These are phyloP conservation scores for Gisinianus flammeolus DNA, from an alignment of 2,888 invertebrate species.

Conservation along the genomic window DNA sequence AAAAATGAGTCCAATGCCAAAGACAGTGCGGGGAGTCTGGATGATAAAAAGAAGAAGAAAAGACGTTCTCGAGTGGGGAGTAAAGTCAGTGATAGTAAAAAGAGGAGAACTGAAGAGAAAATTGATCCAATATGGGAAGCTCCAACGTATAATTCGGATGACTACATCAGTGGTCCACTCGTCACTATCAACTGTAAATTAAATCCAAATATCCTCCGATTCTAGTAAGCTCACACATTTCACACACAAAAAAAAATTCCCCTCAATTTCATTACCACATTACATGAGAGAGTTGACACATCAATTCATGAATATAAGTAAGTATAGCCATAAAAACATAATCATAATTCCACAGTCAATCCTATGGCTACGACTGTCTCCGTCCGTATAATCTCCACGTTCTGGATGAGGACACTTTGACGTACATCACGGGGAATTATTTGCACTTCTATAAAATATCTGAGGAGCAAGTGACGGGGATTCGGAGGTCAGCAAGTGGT, in stretches of 20 bases:
- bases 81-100: neutral
- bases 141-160: conserved; percentile 41
- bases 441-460: conserved; percentile 75
- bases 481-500: conserved; percentile 76
- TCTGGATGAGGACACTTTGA: conserved; percentile 74
- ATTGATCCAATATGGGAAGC: neutral
- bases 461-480: conserved; percentile 70
- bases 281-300: too few relatives aligned
- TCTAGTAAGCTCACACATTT: conserved; percentile 66
- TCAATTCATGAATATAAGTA: too few relatives aligned
- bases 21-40: too few relatives aligned
- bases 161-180: conserved; percentile 63
- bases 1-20: conserved; percentile 31
- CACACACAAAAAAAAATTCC: too few relatives aligned
- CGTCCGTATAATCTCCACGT: conserved; percentile 80
- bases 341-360: conserved; percentile 74
- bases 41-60: conserved; percentile 17
- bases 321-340: too few relatives aligned
- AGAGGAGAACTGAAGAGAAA: conserved; percentile 2
- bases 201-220: conserved; percentile 68
- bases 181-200: conserved; percentile 66
- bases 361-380: conserved; percentile 84
- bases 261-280: too few relatives aligned
- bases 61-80: neutral
- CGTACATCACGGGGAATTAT: conserved; percentile 82